Evolutionary conservation across 1,140 invertebrate species (phyloP), one percentile per base, ranked within the genome.

Genomic region (Spodoptera litura): DNA sequence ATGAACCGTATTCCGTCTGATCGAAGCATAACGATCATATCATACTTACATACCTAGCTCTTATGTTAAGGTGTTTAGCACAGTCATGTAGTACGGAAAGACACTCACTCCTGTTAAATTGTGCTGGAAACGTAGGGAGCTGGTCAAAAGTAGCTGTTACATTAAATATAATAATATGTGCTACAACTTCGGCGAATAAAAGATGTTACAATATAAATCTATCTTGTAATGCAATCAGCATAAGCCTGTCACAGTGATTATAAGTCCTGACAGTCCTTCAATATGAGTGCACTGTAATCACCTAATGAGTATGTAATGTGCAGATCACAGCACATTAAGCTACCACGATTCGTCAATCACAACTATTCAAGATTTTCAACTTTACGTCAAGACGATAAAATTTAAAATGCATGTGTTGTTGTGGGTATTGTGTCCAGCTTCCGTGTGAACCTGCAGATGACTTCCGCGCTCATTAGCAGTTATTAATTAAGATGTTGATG

Each of bases 361-460:
- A 44, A 44, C 38, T 5, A 6, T 5, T 38, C 4, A 44, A 44
- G 38, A 44, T 8, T 9, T 44, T 44, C 38, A 44, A 44, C 38
- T 44, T 6, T 44, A 44, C 8, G 38, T 2, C 38, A 9, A 44
- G 9, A 44, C 38, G 38, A 44, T 44, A 44, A 10, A 44, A 44
- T 44, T 3, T 4, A 44, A 44, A 44, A 44, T 44, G 38, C 38
- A 44, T 44, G 9, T 9, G 38, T 44, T 44, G 4, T 38, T 38
- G 35, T 38, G 0, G 35, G 35, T 38, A 38, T 61, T 27, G 56
- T 27, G 58, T 38, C 3, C 62, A 15, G 38, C 8, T 49, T 51
- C 62, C 62, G 38, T 66, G 62, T 49, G 62, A 66, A 49, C 61
- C 58, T 44, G n/a, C 9, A n/a, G n/a, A 66, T 31, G 38, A 66